Base-by-base conservation (phyloP, 2,797 vertebrate genomes). In the Tiaroga cobitis region DNA sequence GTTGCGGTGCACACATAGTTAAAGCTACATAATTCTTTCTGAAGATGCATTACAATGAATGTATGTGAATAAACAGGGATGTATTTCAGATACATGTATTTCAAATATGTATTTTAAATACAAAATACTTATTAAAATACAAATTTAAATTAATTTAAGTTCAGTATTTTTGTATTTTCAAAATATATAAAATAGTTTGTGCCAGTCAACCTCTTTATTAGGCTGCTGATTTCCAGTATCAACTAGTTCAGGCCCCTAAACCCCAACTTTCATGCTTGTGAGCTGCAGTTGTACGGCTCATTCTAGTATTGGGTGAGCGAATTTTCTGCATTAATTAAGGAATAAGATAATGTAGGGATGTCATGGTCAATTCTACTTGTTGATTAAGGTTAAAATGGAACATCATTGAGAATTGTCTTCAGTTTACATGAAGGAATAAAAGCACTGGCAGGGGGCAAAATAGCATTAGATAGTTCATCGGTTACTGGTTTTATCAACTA, bases 1-100 rank as follows among this genome's bases (percentile, higher is more conserved):
- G 69, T 5, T 56, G 79, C 29, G 65, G 32, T 63, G 24, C 67
- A 76, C 46, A 74, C n/a, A 75, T 67, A 26, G 9, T 51, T 73
- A 83, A 67, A 81, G 26, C 19, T 54, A 24, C 2, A 43, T 77
- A 61, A 87, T 18, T 43, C 72, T 15, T 46, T 74, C 18, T 26
- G 34, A 26, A 18, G 1, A 70, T 41, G 73, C 4, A 61, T 41
- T 49, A 21, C 29, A 49, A 80, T 5, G 21, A 16, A 24, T 34
- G 10, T 15, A n/a, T n/a, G 59, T 63, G 13, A 29, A 29, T 29
- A 7, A 63, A 29, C 61, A 29, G n/a, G 13, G 26, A 63, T 29
- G 26, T 63, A 16, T 15, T 29, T 63, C 26, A 63, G 13, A 63
- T 15, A 16, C 61, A 63, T 29, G n/a, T 29, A 29, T 29, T 63